Evolutionary conservation across 2,888 invertebrate genomes (phyloP).

Genomic region (Tinea pellionella): DNA sequence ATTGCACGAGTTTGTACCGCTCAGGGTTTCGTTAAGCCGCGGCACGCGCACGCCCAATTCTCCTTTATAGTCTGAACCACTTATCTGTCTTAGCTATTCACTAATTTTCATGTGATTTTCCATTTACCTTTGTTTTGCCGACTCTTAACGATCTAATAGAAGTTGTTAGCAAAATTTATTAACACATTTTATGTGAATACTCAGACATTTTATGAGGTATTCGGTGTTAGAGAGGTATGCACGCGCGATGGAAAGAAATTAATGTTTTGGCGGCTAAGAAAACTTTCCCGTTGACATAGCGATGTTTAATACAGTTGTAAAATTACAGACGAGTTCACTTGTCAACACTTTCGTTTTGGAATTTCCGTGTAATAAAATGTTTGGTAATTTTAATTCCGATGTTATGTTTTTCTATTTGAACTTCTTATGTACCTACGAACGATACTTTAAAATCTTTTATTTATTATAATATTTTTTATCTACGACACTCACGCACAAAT

Average conservation of each 20-base stretch:
- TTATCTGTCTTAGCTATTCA: neutral
- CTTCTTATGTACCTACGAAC: neutral
- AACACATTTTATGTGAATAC: constrained; percentile 47
- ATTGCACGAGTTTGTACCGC: constrained; percentile 57
- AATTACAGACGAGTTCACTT: neutral
- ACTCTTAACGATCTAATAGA: constrained; percentile 13
- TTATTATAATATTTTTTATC: neutral
- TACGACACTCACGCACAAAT: neutral
- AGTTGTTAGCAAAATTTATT: constrained; percentile 34
- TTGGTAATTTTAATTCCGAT: neutral
- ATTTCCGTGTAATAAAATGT: neutral
- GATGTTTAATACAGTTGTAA: neutral
- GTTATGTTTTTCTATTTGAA: neutral
- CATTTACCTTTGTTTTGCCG: neutral
- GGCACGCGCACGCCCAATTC: constrained; percentile 26
- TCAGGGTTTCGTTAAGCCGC: constrained; percentile 39
- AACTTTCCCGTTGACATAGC: constrained; percentile 5
- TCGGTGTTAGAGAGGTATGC: constrained; percentile 49
- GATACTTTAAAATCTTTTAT: neutral
- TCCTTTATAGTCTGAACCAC: neutral
- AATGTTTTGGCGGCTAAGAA: constrained; percentile 25
- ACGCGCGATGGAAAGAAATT: constrained; percentile 29
- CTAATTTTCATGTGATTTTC: neutral
- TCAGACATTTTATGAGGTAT: constrained; percentile 57
- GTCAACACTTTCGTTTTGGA: neutral